Evolutionary conservation across 2,888 invertebrate genomes (phyloP).

Genomic region (Uloborus plumipes): DNA sequence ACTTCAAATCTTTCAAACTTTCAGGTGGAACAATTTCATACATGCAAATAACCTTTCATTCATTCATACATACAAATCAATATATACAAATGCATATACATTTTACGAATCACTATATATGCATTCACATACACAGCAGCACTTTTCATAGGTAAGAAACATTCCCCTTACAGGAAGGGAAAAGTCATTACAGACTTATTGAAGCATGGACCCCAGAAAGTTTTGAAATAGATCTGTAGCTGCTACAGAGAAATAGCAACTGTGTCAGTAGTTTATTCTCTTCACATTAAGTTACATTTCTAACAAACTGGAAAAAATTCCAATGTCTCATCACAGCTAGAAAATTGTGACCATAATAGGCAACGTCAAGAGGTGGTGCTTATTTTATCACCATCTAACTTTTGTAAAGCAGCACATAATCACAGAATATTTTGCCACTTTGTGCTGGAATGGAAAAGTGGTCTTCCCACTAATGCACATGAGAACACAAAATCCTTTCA

Average conservation of each 20-base stretch:
- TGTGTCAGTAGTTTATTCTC: constrained; percentile 34
- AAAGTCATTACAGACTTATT: constrained; percentile 26
- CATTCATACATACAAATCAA: constrained; percentile 5
- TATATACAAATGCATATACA: no score
- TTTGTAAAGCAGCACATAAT: constrained; percentile 48
- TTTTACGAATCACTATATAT: background rate
- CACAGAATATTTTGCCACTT: constrained; percentile 56
- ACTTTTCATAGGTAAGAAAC: constrained; percentile 29
- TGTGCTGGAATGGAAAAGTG: constrained; percentile 55
- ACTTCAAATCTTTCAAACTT: constrained; percentile 14
- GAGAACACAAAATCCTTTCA: constrained; percentile 9
- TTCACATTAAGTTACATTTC: constrained; percentile 39
- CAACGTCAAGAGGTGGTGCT: constrained; percentile 29
- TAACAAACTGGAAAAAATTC: constrained; percentile 53
- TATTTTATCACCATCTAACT: constrained; percentile 13
- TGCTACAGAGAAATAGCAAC: constrained; percentile 40
- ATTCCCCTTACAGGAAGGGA: constrained; percentile 14
- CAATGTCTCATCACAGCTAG: constrained; percentile 62
- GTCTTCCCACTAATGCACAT: constrained; percentile 23
- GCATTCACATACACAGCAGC: constrained; percentile 11
- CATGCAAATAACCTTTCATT: constrained; percentile 21
- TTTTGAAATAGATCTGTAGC: constrained; percentile 42
- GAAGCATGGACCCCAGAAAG: constrained; percentile 57
- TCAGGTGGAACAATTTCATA: constrained; percentile 46
- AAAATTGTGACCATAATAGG: constrained; percentile 42